Base-by-base conservation (phyloP, 1,140 invertebrate species). In the Drosophila albomicans region DNA sequence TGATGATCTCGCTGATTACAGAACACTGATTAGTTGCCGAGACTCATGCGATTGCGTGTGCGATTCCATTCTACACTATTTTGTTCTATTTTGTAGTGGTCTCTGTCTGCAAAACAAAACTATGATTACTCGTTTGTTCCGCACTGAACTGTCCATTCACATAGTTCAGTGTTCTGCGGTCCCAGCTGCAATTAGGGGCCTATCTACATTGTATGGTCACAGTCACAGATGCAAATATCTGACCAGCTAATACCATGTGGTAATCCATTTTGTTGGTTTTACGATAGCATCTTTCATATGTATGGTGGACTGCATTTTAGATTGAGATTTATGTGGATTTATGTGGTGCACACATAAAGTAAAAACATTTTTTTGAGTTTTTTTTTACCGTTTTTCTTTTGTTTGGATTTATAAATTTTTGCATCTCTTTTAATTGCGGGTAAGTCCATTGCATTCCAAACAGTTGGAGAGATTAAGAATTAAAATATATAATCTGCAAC, bases 311-410 rank as follows among this genome's bases (percentile, higher is more conserved):
- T 87, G 82, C 82, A 87, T 66, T 84, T 64, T 72, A 88, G 51
- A 87, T 87, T 87, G 77, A 88, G 82, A 87, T 87, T 87, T 88
- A 87, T 88, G 75, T 79, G 74, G 67, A 49, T 70, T 70, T 70
- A 54, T 73, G 69, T 70, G 20, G 2, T 76, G 35, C 43, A 66
- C 35, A 56, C 25, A 46, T 10, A 16, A 16, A 30, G 2, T 11
- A 52, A n/a, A 32, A n/a, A 32, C 28, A 32, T 25, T 41, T 28
- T 51, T 65, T 43, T 59, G 11, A 16, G 43, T 48, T 59, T 58
- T 4, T 15, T 51, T 69, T 63, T 63, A 5, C 25, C 30, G 46
- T 43, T 35, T 45, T 57, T 30, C 13, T 46, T 62, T 35, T 20
- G 5, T 10, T 62, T 11, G 6, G 6, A 56, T 56, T 35, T 32